phyloP scores from a whole-genome alignment of 37 sponge, comb jelly and placozoan species.

The Cladorhizidae sp. region DNA sequence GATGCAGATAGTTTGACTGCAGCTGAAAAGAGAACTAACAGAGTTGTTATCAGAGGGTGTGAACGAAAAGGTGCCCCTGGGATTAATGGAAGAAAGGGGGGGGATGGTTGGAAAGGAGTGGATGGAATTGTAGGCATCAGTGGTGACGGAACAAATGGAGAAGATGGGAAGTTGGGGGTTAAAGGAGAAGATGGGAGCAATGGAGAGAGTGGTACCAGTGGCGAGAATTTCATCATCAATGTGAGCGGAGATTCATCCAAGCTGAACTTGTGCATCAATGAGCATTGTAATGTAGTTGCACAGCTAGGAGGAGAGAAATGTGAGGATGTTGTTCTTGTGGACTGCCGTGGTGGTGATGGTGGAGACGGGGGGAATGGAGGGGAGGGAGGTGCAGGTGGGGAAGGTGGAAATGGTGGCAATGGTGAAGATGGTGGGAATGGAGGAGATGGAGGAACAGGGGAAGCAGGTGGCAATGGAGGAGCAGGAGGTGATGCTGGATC shows the following conservation, averaged over 20 bases:
- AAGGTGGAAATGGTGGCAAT: conserved; percentile 43
- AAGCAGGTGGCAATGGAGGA: conserved; percentile 80
- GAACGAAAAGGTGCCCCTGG: conserved; percentile 52
- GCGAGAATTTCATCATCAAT: background rate
- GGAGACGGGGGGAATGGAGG: conserved; percentile 71
- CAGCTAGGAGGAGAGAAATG: conserved; percentile 57
- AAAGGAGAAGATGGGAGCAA: conserved; percentile 25
- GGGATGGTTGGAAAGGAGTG: conserved; percentile 35
- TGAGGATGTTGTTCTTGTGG: conserved; percentile 76
- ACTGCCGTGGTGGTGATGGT: conserved; percentile 76
- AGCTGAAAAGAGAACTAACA: background rate
- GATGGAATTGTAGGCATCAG: conserved; percentile 27
- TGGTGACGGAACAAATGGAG: conserved; percentile 34
- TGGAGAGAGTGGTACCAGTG: conserved; percentile 24
- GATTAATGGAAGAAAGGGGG: conserved; percentile 52
- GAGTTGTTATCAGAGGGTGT: conserved; percentile 36
- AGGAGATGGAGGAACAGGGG: conserved; percentile 74
- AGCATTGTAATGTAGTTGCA: conserved; percentile 14
- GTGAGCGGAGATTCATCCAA: conserved; percentile 45
- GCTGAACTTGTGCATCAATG: conserved; percentile 40
- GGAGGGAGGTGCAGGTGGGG: conserved; percentile 75
- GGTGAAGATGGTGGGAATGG: conserved; percentile 78
- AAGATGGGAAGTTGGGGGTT: conserved; percentile 46
- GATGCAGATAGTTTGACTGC: background rate
- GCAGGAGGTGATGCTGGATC: conserved; percentile 71